Conservation (phyloP, 2,888 invertebrate genomes). For the Stegophylla sp. region DNA sequence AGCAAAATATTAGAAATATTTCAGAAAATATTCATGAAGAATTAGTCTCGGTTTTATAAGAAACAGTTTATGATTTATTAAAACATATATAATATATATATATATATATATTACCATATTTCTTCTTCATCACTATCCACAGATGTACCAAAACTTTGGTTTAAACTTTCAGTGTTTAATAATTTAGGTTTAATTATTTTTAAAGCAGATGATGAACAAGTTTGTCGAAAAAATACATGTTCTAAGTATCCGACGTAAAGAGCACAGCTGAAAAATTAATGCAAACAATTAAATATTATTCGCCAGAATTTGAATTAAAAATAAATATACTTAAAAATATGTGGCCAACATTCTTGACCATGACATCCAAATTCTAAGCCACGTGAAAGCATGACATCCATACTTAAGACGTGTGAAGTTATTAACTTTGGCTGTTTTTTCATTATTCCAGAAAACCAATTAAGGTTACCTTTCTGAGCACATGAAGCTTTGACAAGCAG, state of each 20-base stretch:
- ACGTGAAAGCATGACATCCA: conserved; percentile 87
- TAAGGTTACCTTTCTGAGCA: conserved; percentile 66
- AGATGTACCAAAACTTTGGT: conserved; percentile 69
- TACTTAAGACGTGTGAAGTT: conserved; percentile 83
- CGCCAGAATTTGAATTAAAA: conserved; percentile 2
- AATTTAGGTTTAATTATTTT: conserved; percentile 59
- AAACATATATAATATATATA: background rate
- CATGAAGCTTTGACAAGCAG: conserved; percentile 88
- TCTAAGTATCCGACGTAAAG: conserved; percentile 91
- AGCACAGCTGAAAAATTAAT: conserved; percentile 72
- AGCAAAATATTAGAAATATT: no score
- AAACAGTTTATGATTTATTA: background rate
- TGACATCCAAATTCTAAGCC: conserved; percentile 92
- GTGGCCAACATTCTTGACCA: conserved; percentile 93
- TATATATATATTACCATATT: conserved; percentile 51
- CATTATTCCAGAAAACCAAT: conserved; percentile 49
- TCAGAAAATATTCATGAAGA: no score
- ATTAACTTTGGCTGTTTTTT: conserved; percentile 61
- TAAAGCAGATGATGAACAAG: conserved; percentile 66
- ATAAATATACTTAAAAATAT: conserved; percentile 79
- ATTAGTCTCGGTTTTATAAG: no score
- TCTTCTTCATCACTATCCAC: conserved; percentile 65
- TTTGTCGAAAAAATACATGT: conserved; percentile 86
- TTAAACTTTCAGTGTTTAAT: conserved; percentile 68
- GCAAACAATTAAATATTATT: conserved; percentile 32